Evolutionary conservation across 2,113 vertebrate genomes (phyloP).

Genomic region (Atherinomorus stipes): DNA sequence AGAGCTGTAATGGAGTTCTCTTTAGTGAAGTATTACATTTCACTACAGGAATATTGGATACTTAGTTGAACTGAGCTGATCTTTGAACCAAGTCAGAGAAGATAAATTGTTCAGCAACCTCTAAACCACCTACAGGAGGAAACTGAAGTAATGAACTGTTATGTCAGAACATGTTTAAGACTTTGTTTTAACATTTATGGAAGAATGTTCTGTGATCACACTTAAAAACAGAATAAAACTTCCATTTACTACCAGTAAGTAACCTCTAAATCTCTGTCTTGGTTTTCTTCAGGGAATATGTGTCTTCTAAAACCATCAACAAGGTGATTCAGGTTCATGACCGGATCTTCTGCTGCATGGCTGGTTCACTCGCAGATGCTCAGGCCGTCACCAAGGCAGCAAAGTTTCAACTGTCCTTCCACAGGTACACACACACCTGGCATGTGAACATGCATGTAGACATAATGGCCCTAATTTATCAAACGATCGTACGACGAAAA

Average conservation of each 20-base stretch:
- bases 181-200: background rate
- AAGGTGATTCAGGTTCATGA: slow-evolving; percentile 83
- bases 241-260: background rate
- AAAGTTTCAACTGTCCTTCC: slow-evolving; percentile 79
- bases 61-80: too few relatives aligned
- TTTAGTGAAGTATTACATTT: too few relatives aligned
- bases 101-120: too few relatives aligned
- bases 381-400: slow-evolving; percentile 78
- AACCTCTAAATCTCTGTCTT: background rate
- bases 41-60: too few relatives aligned
- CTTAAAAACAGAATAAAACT: background rate
- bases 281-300: slow-evolving; percentile 65
- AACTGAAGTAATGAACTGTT: background rate
- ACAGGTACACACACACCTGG: slow-evolving; percentile 62
- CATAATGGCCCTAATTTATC: too few relatives aligned
- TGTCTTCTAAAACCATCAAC: slow-evolving; percentile 80
- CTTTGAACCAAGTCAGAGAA: too few relatives aligned
- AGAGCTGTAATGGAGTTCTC: too few relatives aligned
- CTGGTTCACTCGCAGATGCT: slow-evolving; percentile 80
- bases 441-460: background rate
- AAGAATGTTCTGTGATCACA: background rate
- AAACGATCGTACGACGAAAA: too few relatives aligned
- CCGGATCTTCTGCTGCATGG: slow-evolving; percentile 82
- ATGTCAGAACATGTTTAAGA: background rate
- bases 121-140: too few relatives aligned